Conservation (phyloP, 2,888 invertebrate species). For the Drosophila flavopinicola region DNA sequence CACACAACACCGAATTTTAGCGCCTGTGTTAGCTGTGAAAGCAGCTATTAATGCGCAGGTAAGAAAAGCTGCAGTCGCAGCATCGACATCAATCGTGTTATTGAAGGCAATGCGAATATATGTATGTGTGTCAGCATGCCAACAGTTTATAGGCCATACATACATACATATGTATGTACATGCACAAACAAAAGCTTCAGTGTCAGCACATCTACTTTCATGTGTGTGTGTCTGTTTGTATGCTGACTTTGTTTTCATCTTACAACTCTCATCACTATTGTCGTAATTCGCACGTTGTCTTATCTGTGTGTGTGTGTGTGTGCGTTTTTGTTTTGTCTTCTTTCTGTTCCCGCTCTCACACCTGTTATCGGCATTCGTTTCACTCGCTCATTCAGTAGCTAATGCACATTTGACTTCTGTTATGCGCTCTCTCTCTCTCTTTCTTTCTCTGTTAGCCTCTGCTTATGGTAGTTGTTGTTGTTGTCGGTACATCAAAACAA, state of each 20-base stretch:
- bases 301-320: constrained; percentile 20
- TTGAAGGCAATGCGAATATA: constrained; percentile 17
- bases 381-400: no score
- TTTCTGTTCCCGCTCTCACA: constrained; percentile 39
- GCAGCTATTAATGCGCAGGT: constrained; percentile 37
- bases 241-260: constrained; percentile 42
- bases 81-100: constrained; percentile 18
- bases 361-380: constrained; percentile 32
- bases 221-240: background rate
- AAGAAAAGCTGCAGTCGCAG: constrained; percentile 23
- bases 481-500: constrained; percentile 28
- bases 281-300: constrained; percentile 39
- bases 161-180: constrained; percentile 6
- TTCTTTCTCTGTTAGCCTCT: background rate
- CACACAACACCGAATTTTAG: constrained; percentile 11
- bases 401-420: no score
- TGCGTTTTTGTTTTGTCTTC: constrained; percentile 31
- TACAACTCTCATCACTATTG: constrained; percentile 40
- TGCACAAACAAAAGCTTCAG: constrained; percentile 23
- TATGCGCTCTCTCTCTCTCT: constrained; percentile 6
- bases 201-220: constrained; percentile 30
- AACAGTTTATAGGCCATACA: constrained; percentile 40
- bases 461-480: constrained; percentile 16
- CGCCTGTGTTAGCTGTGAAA: constrained; percentile 49
- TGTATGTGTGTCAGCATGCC: constrained; percentile 72